phyloP scores from a whole-genome alignment of 2,113 vertebrate species.

The Sclerurus mexicanus region DNA sequence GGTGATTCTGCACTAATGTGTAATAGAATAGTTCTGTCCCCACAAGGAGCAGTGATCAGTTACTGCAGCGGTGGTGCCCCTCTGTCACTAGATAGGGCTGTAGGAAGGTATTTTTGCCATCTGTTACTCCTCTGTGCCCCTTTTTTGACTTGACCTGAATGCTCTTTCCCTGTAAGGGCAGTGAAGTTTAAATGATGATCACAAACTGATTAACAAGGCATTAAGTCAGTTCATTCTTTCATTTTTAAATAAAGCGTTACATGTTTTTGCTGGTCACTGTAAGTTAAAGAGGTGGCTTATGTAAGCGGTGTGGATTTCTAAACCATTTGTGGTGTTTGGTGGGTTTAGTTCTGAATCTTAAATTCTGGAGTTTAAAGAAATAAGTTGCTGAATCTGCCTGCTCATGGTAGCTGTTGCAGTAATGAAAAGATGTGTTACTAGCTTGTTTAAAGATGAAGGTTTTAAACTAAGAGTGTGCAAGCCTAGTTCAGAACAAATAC shows the following conservation, averaged over 20 bases:
- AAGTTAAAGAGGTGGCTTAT: not conserved
- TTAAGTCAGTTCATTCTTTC: constrained; percentile 20
- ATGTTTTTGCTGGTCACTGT: not conserved
- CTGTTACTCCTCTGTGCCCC: not conserved
- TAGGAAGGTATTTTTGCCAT: not conserved
- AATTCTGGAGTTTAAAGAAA: not conserved
- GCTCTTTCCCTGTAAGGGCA: not conserved
- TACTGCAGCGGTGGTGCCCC: not conserved
- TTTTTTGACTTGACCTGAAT: constrained; percentile 21
- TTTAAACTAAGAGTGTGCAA: not conserved
- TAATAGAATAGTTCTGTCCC: not conserved
- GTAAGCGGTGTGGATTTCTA: not conserved
- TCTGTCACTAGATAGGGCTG: not conserved
- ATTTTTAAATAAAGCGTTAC: not conserved
- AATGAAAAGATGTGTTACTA: not conserved
- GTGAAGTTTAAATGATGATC: not conserved
- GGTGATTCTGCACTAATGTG: not conserved
- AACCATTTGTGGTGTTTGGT: not conserved
- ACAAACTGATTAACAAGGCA: not conserved
- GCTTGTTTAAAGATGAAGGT: not conserved
- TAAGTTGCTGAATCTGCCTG: not conserved
- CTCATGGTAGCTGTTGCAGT: not conserved
- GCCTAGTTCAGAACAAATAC: not conserved
- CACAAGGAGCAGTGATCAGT: not conserved
- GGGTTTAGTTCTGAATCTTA: not conserved